phyloP scores from a whole-genome alignment of 2,797 vertebrate species.

The Enteromius anoplus region DNA sequence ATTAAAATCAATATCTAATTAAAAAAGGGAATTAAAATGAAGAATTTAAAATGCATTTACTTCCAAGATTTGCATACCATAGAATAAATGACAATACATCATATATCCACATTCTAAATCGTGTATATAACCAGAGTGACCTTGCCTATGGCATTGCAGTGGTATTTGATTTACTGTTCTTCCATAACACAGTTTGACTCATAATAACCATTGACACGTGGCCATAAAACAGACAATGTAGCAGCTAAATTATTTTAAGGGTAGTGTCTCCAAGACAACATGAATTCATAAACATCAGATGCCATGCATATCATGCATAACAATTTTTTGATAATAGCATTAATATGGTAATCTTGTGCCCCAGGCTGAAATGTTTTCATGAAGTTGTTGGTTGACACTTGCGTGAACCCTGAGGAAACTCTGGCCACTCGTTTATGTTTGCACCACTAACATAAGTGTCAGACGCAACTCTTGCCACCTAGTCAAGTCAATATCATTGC shows the following conservation, averaged over 20 bases:
- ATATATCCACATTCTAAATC: neutral
- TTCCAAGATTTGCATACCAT: neutral
- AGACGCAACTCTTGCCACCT: slow-evolving; percentile 14
- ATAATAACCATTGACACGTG: neutral
- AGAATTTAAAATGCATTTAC: neutral
- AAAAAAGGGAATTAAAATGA: neutral
- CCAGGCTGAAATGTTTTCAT: neutral
- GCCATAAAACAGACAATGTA: neutral
- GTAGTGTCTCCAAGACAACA: neutral
- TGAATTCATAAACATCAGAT: neutral
- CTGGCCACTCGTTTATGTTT: slow-evolving; percentile 34
- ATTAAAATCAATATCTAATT: neutral
- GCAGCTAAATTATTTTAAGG: neutral
- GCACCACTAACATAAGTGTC: slow-evolving; percentile 24
- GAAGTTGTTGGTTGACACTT: slow-evolving; percentile 2
- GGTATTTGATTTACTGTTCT: neutral
- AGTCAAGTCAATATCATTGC: slow-evolving; percentile 24
- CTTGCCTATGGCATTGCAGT: neutral
- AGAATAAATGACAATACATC: neutral
- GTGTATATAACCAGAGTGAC: neutral
- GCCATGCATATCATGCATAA: slow-evolving; percentile 9
- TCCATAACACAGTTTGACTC: neutral
- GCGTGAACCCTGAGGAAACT: neutral
- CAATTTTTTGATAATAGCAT: slow-evolving; percentile 6
- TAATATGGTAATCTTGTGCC: neutral